Base-by-base conservation (phyloP, 2,113 vertebrate species). In the Picathartes gymnocephalus region DNA sequence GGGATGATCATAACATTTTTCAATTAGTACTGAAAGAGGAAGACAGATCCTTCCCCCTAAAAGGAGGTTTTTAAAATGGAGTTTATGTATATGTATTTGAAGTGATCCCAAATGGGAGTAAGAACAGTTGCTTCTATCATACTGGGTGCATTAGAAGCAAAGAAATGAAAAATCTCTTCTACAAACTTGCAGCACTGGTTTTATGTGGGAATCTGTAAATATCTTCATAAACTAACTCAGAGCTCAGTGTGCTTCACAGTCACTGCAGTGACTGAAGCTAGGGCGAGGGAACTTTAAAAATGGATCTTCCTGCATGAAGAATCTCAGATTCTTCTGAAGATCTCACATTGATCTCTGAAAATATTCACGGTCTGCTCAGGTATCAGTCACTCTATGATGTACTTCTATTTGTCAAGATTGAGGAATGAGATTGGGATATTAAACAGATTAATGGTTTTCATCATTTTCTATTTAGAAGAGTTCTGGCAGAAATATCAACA, bases 121-220 rank as follows among this genome's bases (percentile, higher is more conserved):
- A 88, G 44, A 80, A 1, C 2, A 78, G 13, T 50, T 57, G 7
- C 42, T 82, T 81, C 39, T 66, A 40, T 78, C 24, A 21, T 71
- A 57, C 2, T 71, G 25, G 16, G 20, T 65, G 7, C 54, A 64
- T 90, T 93, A 81, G 66, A 95, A 90, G 35, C 19, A 77, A 86
- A 85, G 57, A 95, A 64, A 70, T 31, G 6, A 74, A 85, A 92
- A 89, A 66, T 50, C 44, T 74, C 60, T 95, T 81, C 50, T 86
- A 31, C 30, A 94, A 94, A 85, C 89, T 83, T 86, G 70, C 23
- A 58, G 35, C 28, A 51, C 92, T 93, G 40, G 66, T 94, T 97
- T 92, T 87, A 25, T 62, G 27, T 33, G 39, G 23, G 33, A 88
- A 90, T 54, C 62, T 56, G 53, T 81, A 92, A 82, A 86, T 95